These are phyloP conservation scores for Lepus townsendii DNA, from an alignment of 2,797 vertebrate species.

Conservation along the genomic window DNA sequence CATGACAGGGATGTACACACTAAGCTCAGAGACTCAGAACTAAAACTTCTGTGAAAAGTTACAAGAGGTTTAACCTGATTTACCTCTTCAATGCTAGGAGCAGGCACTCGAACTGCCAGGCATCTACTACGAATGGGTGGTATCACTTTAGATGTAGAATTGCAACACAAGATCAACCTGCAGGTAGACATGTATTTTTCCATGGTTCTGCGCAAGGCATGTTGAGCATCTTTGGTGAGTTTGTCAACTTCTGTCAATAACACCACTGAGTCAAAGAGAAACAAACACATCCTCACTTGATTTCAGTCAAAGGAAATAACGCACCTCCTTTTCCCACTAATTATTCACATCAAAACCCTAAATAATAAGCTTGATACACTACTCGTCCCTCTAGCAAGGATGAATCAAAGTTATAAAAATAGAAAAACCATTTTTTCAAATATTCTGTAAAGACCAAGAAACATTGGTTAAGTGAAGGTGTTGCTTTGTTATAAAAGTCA, in stretches of 20 bases:
- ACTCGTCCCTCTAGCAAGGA: background rate
- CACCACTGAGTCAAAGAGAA: constrained; percentile 91
- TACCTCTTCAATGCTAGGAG: constrained; percentile 96
- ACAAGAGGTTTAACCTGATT: constrained; percentile 70
- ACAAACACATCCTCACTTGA: background rate
- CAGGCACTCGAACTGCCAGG: constrained; percentile 94
- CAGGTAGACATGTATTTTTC: constrained; percentile 99
- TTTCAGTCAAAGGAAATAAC: background rate
- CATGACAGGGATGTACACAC: background rate
- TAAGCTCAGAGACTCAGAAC: background rate
- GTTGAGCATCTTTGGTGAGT: constrained; percentile 98
- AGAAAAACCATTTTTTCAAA: background rate
- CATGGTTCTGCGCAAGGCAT: constrained; percentile 98
- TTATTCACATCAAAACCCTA: constrained; percentile 4
- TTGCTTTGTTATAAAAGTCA: constrained; percentile 10
- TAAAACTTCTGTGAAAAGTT: background rate
- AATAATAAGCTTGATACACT: constrained; percentile 18
- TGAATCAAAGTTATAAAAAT: background rate
- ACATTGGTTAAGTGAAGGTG: background rate
- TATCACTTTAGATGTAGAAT: constrained; percentile 98
- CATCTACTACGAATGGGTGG: constrained; percentile 97
- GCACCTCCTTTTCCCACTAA: background rate
- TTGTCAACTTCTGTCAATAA: constrained; percentile 97
- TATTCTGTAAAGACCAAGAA: constrained; percentile 15
- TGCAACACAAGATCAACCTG: constrained; percentile 96